Conservation (phyloP, 2,797 vertebrate species). For the Brotula barbata region DNA sequence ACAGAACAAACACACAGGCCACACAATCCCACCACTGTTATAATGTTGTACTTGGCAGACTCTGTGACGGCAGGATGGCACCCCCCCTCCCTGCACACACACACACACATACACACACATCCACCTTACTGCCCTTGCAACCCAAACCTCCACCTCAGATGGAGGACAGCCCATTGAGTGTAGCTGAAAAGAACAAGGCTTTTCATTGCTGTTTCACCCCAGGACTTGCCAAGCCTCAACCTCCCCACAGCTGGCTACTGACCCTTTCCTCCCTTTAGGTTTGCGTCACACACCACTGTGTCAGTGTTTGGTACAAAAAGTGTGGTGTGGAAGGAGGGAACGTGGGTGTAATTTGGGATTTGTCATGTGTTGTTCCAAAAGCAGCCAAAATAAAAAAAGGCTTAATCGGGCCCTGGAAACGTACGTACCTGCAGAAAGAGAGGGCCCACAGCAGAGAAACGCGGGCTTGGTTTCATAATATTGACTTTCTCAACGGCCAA, state of each 20-base stretch:
- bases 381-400: conserved; percentile 46
- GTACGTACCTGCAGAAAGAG: conserved; percentile 43
- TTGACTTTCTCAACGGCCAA: conserved; percentile 41
- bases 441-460: conserved; percentile 20
- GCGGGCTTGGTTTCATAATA: conserved; percentile 51
- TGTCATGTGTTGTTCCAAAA: conserved; percentile 59
- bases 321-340: conserved; percentile 47
- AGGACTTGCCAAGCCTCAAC: conserved; percentile 64
- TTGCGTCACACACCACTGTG: conserved; percentile 59
- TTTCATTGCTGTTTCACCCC: conserved; percentile 70
- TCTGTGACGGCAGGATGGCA: conserved; percentile 60
- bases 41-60: conserved; percentile 76
- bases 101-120: conserved; percentile 20
- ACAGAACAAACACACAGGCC: conserved; percentile 62
- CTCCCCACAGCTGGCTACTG: conserved; percentile 64
- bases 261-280: conserved; percentile 54
- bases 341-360: conserved; percentile 45
- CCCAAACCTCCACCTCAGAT: conserved; percentile 47
- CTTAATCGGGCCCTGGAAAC: conserved; percentile 51
- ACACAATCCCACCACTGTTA: conserved; percentile 75
- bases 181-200: conserved; percentile 67
- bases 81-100: not conserved
- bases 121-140: conserved; percentile 34
- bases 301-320: conserved; percentile 57
- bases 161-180: conserved; percentile 56